These are phyloP conservation scores for Pandemis cinnamomeana DNA, from an alignment of 2,888 invertebrate species.

Conservation along the genomic window DNA sequence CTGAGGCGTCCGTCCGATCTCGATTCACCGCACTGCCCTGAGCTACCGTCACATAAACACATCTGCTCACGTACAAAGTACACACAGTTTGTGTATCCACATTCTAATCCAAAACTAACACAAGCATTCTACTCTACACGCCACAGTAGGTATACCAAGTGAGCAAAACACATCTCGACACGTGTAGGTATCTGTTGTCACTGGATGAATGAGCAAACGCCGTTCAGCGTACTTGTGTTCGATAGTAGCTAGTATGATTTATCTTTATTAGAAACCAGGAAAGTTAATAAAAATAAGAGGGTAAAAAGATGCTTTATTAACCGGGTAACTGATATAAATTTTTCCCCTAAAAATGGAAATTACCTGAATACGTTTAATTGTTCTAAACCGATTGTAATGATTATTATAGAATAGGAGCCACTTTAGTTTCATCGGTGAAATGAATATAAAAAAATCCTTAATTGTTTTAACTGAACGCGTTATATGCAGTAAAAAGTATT, in stretches of 20 bases:
- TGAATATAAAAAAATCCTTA: too few species aligned
- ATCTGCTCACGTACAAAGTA: conserved; percentile 35
- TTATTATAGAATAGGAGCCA: too few species aligned
- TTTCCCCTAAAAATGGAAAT: too few species aligned
- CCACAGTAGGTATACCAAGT: conserved; percentile 18
- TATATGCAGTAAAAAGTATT: too few species aligned
- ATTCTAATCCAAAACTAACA: conserved; percentile 41
- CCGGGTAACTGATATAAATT: too few species aligned
- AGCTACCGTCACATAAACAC: conserved; percentile 40
- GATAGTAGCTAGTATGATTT: neutral
- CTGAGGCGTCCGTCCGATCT: conserved; percentile 42
- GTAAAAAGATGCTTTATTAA: too few species aligned
- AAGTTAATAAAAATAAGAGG: too few species aligned
- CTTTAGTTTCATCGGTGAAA: too few species aligned
- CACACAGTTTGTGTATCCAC: conserved; percentile 39
- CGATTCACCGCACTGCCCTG: conserved; percentile 54
- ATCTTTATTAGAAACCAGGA: neutral
- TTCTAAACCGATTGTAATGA: too few species aligned
- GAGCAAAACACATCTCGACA: conserved; percentile 16
- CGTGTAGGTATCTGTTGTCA: conserved; percentile 6
- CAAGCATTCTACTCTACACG: conserved; percentile 27
- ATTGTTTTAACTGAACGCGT: too few species aligned
- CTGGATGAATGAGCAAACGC: conserved; percentile 1
- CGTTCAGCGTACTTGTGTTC: neutral
- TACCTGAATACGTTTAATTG: too few species aligned